phyloP scores from a whole-genome alignment of 2,888 invertebrate species.

The Scaptodrosophila latifasciaeformis region DNA sequence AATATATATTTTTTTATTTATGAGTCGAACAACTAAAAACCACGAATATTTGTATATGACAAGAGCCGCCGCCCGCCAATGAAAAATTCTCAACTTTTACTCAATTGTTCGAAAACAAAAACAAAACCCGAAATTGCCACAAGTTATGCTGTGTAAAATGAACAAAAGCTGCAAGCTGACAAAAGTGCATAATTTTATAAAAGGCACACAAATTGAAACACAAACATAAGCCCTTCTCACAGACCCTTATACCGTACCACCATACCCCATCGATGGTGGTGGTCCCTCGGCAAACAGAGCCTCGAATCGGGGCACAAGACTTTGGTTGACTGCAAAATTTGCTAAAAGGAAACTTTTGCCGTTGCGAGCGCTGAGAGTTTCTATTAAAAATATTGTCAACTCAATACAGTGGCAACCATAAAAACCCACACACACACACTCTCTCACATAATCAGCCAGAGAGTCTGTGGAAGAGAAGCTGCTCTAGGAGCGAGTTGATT shows the following conservation, averaged over 20 bases:
- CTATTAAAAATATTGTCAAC: conserved; percentile 69
- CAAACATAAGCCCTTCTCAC: conserved; percentile 41
- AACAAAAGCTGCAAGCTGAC: conserved; percentile 44
- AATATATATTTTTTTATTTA: no score
- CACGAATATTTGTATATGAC: no score
- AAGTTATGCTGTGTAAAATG: conserved; percentile 24
- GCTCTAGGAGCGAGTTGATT: conserved; percentile 47
- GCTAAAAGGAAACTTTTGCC: conserved; percentile 50
- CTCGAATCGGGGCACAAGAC: conserved; percentile 25
- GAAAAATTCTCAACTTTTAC: conserved; percentile 21
- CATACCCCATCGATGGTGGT: no score
- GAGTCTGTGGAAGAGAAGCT: conserved; percentile 10
- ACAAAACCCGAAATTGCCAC: conserved; percentile 17
- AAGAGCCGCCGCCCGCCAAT: no score
- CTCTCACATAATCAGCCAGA: neutral
- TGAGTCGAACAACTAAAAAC: no score
- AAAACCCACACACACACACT: neutral
- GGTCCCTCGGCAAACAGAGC: neutral
- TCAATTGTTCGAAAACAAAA: no score
- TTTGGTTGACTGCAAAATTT: conserved; percentile 37
- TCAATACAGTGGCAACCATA: no score
- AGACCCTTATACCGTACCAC: neutral
- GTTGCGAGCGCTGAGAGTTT: conserved; percentile 49
- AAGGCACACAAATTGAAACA: conserved; percentile 65
- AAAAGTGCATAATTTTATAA: conserved; percentile 66